phyloP scores from a whole-genome alignment of 2,888 invertebrate species.

The Cosmorhoe ocellata region DNA sequence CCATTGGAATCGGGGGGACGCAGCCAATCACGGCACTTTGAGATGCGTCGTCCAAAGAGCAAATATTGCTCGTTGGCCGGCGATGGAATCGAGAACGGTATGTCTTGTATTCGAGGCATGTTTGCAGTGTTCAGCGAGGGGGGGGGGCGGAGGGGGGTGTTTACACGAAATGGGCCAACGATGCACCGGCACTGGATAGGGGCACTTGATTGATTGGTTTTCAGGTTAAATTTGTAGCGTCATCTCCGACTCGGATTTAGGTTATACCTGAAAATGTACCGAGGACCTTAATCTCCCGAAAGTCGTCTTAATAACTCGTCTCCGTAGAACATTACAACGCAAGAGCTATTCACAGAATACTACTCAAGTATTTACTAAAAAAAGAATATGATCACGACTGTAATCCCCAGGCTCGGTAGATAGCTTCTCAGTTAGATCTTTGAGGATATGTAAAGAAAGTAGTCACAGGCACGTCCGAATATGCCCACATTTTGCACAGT shows the following conservation, averaged over 20 bases:
- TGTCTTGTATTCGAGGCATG: slow-evolving; percentile 39
- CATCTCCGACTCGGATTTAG: background rate
- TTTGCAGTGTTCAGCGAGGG: slow-evolving; percentile 20
- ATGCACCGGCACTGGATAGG: slow-evolving; percentile 32
- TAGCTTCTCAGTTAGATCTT: no score
- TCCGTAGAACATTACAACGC: no score
- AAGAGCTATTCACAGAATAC: no score
- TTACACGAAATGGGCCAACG: slow-evolving; percentile 35
- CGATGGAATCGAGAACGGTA: slow-evolving; percentile 31
- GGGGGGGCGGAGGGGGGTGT: slow-evolving; percentile 23
- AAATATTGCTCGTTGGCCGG: slow-evolving; percentile 32
- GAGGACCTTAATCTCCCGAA: background rate
- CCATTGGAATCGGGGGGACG: slow-evolving; percentile 23
- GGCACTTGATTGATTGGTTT: slow-evolving; percentile 24
- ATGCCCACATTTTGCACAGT: no score
- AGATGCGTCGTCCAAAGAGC: slow-evolving; percentile 30
- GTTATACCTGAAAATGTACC: background rate
- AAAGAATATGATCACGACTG: no score
- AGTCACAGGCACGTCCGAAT: no score
- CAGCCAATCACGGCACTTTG: slow-evolving; percentile 31
- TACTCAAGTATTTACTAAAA: no score
- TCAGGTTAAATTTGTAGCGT: slow-evolving; percentile 12
- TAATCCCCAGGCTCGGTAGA: no score
- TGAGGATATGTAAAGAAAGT: no score
- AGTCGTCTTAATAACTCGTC: no score